These are phyloP conservation scores for Thripadectes ignobilis DNA, from an alignment of 2,797 vertebrate species.

Conservation along the genomic window DNA sequence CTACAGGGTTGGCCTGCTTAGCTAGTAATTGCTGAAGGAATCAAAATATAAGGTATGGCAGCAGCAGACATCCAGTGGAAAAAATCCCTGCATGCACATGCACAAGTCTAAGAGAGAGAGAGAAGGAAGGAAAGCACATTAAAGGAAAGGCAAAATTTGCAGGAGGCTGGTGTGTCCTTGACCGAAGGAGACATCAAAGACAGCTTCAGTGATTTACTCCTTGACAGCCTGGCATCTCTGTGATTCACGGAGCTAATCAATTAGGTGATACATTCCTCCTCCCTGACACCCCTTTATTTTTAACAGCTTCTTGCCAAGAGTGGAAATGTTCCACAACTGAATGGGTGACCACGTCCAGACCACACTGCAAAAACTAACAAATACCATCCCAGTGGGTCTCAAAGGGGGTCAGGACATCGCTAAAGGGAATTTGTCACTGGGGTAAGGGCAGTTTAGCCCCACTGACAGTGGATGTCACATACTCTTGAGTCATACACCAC, in stretches of 20 bases:
- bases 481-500: neutral
- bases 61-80: neutral
- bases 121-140: constrained; percentile 11
- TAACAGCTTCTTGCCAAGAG: constrained; percentile 41
- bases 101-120: neutral
- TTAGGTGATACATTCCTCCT: constrained; percentile 49
- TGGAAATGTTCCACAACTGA: neutral
- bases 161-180: constrained; percentile 48
- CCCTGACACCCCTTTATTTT: constrained; percentile 14
- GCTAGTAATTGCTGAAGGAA: neutral
- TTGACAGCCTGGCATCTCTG: constrained; percentile 49
- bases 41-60: constrained; percentile 6
- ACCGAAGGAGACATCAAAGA: constrained; percentile 43
- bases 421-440: neutral
- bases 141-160: constrained; percentile 22
- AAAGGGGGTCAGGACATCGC: neutral
- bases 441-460: neutral
- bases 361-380: neutral
- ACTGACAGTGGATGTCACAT: neutral
- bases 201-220: constrained; percentile 65
- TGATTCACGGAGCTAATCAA: constrained; percentile 68
- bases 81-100: neutral
- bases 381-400: neutral
- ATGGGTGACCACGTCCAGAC: neutral
- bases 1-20: neutral